Percentiles rank a stretch among this genome's conserved stretches.
Conservation (phyloP, 2,888 invertebrate species). For the Lagria hirta region DNA sequence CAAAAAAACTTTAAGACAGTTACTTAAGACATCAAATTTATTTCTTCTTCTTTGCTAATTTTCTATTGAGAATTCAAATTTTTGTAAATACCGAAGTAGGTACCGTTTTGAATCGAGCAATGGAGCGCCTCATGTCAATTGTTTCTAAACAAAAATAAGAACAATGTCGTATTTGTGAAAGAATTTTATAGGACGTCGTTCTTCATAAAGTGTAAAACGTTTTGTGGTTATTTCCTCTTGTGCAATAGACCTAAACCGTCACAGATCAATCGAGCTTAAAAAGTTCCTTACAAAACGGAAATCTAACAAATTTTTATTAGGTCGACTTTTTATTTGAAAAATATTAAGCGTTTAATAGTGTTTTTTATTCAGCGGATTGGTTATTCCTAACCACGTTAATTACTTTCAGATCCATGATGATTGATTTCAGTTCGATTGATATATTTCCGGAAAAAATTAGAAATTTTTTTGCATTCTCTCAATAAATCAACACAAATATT, state of each 20-base stretch:
- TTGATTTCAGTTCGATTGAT: too few relatives aligned
- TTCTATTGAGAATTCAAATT: slow-evolving; percentile 1
- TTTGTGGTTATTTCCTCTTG: slow-evolving; percentile 33
- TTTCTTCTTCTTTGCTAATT: slow-evolving; percentile 1
- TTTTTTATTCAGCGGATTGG: slow-evolving; percentile 17
- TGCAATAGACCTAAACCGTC: slow-evolving; percentile 32
- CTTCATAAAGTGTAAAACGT: slow-evolving; percentile 29
- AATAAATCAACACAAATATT: too few relatives aligned
- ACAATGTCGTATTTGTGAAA: slow-evolving; percentile 25
- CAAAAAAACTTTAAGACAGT: not conserved
- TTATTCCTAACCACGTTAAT: slow-evolving; percentile 20
- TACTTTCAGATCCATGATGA: slow-evolving; percentile 19
- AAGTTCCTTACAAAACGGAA: slow-evolving; percentile 32
- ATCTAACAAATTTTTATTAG: slow-evolving; percentile 27
- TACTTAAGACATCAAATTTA: not conserved
- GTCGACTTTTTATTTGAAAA: slow-evolving; percentile 21
- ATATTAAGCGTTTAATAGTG: slow-evolving; percentile 23
- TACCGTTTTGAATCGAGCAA: slow-evolving; percentile 11
- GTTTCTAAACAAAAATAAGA: slow-evolving; percentile 19
- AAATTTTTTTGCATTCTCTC: too few relatives aligned
- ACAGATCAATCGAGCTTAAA: slow-evolving; percentile 32
- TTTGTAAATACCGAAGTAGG: slow-evolving; percentile 2
- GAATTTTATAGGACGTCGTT: slow-evolving; percentile 30
- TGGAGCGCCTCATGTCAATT: slow-evolving; percentile 12
- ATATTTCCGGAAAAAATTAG: too few relatives aligned